Conservation (phyloP, 1,140 invertebrate genomes). For the Drosophila kurseongensis region DNA sequence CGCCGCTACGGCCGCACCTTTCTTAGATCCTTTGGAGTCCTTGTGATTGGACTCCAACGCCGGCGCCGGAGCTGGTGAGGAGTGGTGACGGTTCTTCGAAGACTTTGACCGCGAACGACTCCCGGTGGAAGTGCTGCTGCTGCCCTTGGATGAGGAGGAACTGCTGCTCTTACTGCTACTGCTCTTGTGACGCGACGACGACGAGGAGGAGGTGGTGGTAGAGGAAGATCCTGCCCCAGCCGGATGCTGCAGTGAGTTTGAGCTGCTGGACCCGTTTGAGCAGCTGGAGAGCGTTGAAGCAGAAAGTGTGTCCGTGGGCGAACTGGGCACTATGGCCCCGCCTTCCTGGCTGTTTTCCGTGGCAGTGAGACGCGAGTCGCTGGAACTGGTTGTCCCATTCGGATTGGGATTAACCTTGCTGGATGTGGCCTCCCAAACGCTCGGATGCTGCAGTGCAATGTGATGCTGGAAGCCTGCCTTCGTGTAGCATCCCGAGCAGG, state of each 20-base stretch:
- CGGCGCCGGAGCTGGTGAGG: constrained; percentile 43
- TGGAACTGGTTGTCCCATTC: constrained; percentile 4
- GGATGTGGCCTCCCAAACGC: constrained; percentile 68
- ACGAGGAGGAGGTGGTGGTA: constrained; percentile 48
- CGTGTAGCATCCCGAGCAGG: constrained; percentile 71
- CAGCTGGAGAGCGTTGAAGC: constrained; percentile 58
- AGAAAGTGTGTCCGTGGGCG: constrained; percentile 59
- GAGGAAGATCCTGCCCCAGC: constrained; percentile 16
- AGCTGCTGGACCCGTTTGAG: constrained; percentile 68
- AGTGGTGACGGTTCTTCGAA: constrained; percentile 72
- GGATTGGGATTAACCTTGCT: constrained; percentile 50
- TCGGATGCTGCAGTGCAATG: constrained; percentile 75
- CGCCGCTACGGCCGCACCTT: constrained; percentile 39
- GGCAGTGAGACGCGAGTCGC: constrained; percentile 32
- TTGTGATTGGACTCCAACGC: constrained; percentile 56
- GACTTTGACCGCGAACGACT: constrained; percentile 79
- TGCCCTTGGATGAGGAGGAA: constrained; percentile 65
- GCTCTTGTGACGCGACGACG: constrained; percentile 76
- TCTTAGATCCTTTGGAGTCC: constrained; percentile 53
- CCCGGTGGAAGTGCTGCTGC: constrained; percentile 52
- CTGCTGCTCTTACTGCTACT: constrained; percentile 77
- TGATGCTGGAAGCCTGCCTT: constrained; percentile 79
- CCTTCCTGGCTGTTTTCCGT: constrained; percentile 48
- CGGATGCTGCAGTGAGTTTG: constrained; percentile 28
- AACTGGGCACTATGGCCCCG: constrained; percentile 32